Evolutionary conservation across 2,797 vertebrate species (phyloP).

Genomic region (Aselliscus stoliczkanus): DNA sequence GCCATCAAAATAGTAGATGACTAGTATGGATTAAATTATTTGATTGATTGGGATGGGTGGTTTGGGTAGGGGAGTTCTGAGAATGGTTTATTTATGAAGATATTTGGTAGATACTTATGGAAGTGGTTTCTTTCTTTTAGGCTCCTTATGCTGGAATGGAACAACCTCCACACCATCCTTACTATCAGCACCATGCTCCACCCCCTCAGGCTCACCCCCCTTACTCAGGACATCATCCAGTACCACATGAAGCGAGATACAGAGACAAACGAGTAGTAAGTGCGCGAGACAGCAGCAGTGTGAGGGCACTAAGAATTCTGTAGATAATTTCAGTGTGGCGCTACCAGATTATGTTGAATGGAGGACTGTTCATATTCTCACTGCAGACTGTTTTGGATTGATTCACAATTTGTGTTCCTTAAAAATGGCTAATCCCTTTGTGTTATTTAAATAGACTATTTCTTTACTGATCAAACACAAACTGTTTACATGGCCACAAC

Average conservation of each 20-base stretch:
- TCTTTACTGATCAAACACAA: background rate
- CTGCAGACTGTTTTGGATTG: background rate
- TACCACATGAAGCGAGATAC: slow-evolving; percentile 93
- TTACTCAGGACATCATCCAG: slow-evolving; percentile 91
- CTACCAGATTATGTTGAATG: background rate
- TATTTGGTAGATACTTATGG: slow-evolving; percentile 33
- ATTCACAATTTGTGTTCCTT: background rate
- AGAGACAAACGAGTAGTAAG: slow-evolving; percentile 94
- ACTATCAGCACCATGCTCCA: slow-evolving; percentile 95
- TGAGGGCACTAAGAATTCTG: slow-evolving; percentile 4
- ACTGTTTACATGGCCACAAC: background rate
- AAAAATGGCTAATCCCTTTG: background rate
- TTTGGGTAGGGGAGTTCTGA: background rate
- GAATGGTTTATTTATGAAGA: background rate
- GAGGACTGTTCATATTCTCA: background rate
- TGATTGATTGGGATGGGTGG: background rate
- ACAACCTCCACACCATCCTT: slow-evolving; percentile 90
- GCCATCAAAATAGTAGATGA: background rate
- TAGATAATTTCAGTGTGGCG: slow-evolving; percentile 14
- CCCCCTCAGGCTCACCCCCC: slow-evolving; percentile 93
- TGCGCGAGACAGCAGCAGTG: slow-evolving; percentile 58
- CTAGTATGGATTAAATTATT: background rate
- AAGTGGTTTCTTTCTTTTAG: slow-evolving; percentile 78
- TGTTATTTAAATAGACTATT: background rate
- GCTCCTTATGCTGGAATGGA: slow-evolving; percentile 94